Evolutionary conservation across 2,888 invertebrate species (phyloP).

Genomic region (Saturnia pavonia): DNA sequence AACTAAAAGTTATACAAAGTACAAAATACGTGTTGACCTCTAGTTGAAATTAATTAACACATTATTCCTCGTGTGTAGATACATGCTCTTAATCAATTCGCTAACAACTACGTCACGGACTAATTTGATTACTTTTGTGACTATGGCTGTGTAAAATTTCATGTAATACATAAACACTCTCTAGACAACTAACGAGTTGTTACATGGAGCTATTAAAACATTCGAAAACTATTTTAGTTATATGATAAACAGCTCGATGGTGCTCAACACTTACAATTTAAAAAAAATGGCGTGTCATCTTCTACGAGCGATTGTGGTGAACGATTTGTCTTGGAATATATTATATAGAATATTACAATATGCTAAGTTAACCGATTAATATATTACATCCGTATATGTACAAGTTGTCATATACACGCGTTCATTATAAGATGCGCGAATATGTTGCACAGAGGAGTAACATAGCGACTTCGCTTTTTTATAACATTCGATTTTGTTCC

Average conservation of each 20-base stretch:
- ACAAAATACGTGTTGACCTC: background rate
- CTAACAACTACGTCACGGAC: background rate
- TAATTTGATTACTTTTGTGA: background rate
- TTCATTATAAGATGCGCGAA: no score
- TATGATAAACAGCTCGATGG: background rate
- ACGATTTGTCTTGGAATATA: no score
- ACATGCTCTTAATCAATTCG: background rate
- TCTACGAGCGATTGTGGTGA: no score
- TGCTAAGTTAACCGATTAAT: no score
- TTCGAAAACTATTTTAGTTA: background rate
- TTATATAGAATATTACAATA: no score
- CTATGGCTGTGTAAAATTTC: background rate
- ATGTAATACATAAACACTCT: background rate
- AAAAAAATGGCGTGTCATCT: no score
- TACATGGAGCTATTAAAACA: background rate
- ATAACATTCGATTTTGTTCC: background rate
- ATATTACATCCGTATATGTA: no score
- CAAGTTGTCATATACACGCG: no score
- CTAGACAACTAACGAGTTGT: background rate
- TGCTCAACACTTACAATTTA: no score
- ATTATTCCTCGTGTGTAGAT: background rate
- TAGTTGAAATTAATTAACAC: slow-evolving; percentile 7
- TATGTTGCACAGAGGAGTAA: no score
- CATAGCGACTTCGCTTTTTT: no score
- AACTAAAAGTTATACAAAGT: no score